Evolutionary conservation across 2,888 invertebrate genomes (phyloP), one percentile per base, ranked within the genome.

Genomic region (Resseliella maxima): DNA sequence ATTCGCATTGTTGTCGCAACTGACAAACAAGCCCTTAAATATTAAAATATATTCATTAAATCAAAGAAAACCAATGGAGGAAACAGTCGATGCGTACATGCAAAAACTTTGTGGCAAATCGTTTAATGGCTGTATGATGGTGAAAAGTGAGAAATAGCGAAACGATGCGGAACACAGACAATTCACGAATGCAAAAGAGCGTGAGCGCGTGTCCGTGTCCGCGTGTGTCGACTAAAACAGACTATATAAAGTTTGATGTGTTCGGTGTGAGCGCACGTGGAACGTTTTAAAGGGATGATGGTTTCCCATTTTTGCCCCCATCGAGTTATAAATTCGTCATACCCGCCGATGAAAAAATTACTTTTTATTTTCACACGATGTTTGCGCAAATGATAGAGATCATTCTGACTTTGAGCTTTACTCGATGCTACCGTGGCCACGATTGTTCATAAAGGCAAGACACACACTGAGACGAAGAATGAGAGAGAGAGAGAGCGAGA

Each of bases 31-130:
- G 81, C 81, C 36, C 81, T 81, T 81, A 81, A 81, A 81, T 81
- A 81, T 81, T 81, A 81, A 81, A 81, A 81, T 81, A 81, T 81
- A 81, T 81, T 81, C 81, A 81, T 81, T 81, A 81, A 81, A 81
- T 81, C 81, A 81, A 31, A 81, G 31, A 31, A 81, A 81, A 81
- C 59, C 59, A 59, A 59, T 59, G 59, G 5, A 59, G 59, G 59
- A 59, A 59, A 59, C 59, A 24, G 59, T 59, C 24, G 59, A 59
- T 59, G 59, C 59, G 59, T 24, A 6, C 59, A 59, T 59, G 59
- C 24, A 59, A 59, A 59, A 59, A 24, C n/a, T 24, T n/a, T n/a
- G 59, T 59, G 59, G 59, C 59, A 59, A 59, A 59, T 59, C 59
- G 59, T 59, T 59, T 59, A 59, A 15, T 59, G 59, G 59, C 59